Conservation (phyloP, 2,113 vertebrate species). For the Mastomys coucha region DNA sequence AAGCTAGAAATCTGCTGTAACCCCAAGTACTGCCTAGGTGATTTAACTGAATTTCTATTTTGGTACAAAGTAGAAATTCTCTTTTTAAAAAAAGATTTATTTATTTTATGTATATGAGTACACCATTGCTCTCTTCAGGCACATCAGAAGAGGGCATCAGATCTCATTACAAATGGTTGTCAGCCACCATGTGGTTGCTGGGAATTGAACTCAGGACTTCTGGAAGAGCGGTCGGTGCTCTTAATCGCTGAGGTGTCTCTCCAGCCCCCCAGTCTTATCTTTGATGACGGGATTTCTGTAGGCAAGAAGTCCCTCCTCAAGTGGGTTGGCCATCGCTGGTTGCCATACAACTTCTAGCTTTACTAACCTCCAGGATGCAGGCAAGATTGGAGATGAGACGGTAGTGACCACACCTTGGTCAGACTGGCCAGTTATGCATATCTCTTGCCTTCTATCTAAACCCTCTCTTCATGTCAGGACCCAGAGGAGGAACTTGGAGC, state of each 20-base stretch:
- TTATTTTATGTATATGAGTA: too few relatives aligned
- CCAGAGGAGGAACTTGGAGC: background rate
- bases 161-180: too few relatives aligned
- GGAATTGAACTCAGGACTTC: too few relatives aligned
- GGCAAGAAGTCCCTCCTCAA: background rate
- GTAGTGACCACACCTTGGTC: background rate
- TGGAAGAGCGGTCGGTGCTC: too few relatives aligned
- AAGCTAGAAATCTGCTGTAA: background rate
- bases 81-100: too few relatives aligned
- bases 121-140: too few relatives aligned
- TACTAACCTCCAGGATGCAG: background rate
- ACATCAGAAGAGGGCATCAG: too few relatives aligned
- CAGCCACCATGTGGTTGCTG: too few relatives aligned
- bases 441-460: background rate
- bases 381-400: background rate
- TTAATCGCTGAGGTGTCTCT: too few relatives aligned
- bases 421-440: background rate
- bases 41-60: background rate
- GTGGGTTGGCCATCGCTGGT: background rate
- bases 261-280: background rate
- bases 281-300: background rate
- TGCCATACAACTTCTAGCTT: background rate
- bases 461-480: background rate
- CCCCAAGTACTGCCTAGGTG: background rate
- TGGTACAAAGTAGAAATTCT: too few relatives aligned